Evolutionary conservation across 2,888 invertebrate species (phyloP).

Genomic region (Mylabris sibirica): DNA sequence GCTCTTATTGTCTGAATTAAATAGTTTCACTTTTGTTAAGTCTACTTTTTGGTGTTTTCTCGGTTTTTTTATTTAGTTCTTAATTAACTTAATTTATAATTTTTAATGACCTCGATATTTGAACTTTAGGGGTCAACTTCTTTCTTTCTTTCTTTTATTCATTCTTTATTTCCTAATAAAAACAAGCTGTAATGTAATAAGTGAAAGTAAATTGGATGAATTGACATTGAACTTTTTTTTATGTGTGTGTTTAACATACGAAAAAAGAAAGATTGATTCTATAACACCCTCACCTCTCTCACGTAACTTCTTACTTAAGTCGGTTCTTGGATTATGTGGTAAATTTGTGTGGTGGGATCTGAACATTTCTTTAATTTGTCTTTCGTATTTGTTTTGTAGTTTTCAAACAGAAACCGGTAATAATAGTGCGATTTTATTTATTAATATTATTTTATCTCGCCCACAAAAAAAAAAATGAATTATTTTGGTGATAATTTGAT

Average conservation of each 20-base stretch:
- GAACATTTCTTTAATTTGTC: not conserved
- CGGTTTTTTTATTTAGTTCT: not conserved
- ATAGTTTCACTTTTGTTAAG: conserved; percentile 31
- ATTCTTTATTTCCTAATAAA: not conserved
- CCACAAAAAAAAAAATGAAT: not conserved
- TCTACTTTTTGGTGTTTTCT: not conserved
- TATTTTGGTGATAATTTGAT: not conserved
- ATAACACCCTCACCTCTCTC: conserved; percentile 9
- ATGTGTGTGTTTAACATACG: not conserved
- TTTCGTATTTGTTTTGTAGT: not conserved
- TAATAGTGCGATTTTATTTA: not conserved
- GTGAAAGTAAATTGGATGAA: not conserved
- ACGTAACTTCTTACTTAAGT: conserved; percentile 6
- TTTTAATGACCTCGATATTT: conserved; percentile 18
- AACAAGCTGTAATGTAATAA: not conserved
- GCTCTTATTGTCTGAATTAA: not conserved
- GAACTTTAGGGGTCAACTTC: conserved; percentile 23
- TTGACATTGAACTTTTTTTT: conserved; percentile 12
- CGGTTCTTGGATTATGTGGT: not conserved
- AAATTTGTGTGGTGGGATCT: not conserved
- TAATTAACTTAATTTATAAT: too few species aligned
- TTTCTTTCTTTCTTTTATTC: not conserved
- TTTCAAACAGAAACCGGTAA: not conserved
- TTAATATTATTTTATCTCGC: not conserved
- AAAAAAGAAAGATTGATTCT: not conserved